phyloP scores from a whole-genome alignment of 1,140 invertebrate genomes.

The Cheumatopsyche charites region DNA sequence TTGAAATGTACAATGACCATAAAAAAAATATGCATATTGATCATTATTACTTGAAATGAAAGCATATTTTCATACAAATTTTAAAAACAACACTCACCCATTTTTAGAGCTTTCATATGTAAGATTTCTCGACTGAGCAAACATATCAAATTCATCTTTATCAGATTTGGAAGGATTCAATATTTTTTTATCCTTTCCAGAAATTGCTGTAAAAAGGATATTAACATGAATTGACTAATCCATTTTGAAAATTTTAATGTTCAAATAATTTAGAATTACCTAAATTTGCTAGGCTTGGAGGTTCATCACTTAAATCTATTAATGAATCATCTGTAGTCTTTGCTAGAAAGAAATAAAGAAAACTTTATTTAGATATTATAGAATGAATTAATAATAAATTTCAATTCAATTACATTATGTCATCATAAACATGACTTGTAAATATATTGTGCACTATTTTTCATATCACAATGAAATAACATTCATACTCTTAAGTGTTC shows the following conservation, averaged over 20 bases:
- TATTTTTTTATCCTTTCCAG: slow-evolving; percentile 38
- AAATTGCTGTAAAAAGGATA: slow-evolving; percentile 37
- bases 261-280: too few species aligned
- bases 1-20: not conserved
- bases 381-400: not conserved
- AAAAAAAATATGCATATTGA: not conserved
- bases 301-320: slow-evolving; percentile 71
- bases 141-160: slow-evolving; percentile 85
- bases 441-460: too few species aligned
- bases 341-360: slow-evolving; percentile 32
- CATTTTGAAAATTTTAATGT: too few species aligned
- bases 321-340: slow-evolving; percentile 63
- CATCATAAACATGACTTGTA: too few species aligned
- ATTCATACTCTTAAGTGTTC: too few species aligned
- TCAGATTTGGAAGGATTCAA: slow-evolving; percentile 32
- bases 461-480: too few species aligned
- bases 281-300: slow-evolving; percentile 50
- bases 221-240: slow-evolving; percentile 28
- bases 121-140: slow-evolving; percentile 83
- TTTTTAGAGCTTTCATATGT: slow-evolving; percentile 70
- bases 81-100: slow-evolving; percentile 55
- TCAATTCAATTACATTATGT: too few species aligned
- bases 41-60: not conserved
- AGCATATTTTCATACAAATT: too few species aligned
- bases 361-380: not conserved